These are phyloP conservation scores for Lithophane ornitopus DNA, from an alignment of 2,888 invertebrate species.

Conservation along the genomic window DNA sequence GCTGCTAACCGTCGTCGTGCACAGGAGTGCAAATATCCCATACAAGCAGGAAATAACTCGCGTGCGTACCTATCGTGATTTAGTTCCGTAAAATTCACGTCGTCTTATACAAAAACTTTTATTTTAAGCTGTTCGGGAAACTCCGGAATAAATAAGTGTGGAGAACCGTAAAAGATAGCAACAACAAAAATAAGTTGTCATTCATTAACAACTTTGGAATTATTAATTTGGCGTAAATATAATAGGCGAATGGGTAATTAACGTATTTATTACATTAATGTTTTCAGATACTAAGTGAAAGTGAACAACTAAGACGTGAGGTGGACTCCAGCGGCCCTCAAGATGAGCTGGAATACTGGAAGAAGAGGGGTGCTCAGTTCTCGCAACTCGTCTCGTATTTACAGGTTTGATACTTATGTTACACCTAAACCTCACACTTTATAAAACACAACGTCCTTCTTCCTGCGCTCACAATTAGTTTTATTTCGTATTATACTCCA, in stretches of 20 bases:
- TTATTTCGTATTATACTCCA: no score
- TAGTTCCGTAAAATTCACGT: slow-evolving; percentile 12
- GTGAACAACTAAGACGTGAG: slow-evolving; percentile 97
- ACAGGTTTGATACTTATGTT: slow-evolving; percentile 85
- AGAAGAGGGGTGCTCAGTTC: slow-evolving; percentile 97
- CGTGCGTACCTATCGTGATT: slow-evolving; percentile 38
- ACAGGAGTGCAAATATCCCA: not conserved
- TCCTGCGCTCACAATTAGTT: not conserved
- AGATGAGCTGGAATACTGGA: slow-evolving; percentile 99
- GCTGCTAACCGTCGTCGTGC: not conserved
- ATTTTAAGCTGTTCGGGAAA: slow-evolving; percentile 6
- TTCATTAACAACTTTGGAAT: not conserved
- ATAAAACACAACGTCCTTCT: not conserved
- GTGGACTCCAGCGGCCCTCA: slow-evolving; percentile 98
- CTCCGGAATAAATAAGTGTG: not conserved
- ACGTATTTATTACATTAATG: not conserved
- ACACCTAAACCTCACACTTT: not conserved
- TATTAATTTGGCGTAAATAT: not conserved
- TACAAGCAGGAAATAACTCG: not conserved
- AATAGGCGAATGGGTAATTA: not conserved
- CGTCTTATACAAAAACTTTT: slow-evolving; percentile 13
- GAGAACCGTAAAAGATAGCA: not conserved
- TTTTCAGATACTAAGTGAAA: slow-evolving; percentile 94
- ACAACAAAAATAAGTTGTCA: not conserved
- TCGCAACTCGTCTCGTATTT: slow-evolving; percentile 95